Evolutionary conservation across 2,888 invertebrate genomes (phyloP), one percentile per base, ranked within the genome.

Genomic region (Watsonalla binaria): DNA sequence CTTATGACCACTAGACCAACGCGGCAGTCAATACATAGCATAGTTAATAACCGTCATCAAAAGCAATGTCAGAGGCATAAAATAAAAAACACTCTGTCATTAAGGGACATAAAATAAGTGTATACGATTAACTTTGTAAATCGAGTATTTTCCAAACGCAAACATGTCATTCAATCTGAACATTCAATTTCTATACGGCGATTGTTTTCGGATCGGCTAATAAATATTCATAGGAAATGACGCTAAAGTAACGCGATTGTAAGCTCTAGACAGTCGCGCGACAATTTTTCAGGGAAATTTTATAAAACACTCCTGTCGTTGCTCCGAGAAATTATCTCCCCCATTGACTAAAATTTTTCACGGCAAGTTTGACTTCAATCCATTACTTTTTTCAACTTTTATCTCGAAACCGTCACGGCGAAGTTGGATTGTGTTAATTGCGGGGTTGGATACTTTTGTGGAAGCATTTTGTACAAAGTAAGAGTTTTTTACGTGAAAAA

Each of bases 341-440:
- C 83, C 87, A 86, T 87, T 87, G 87, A 84, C 82, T 81, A 78
- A 83, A 81, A 85, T 83, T 86, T 87, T 89, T 89, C 86, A 84
- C 84, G 77, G 83, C 80, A 84, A 87, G 86, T 88, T 87, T 86
- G 85, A 85, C 88, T 87, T 84, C 86, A 84, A 86, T 86, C 84
- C 84, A 86, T 87, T 87, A 86, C 76, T 76, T 86, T 82, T 84
- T 80, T 75, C 65, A 78, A 82, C 75, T 85, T 86, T 85, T 86
- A 86, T 89, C 86, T 83, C 66, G 66, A 69, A 77, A 77, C 76
- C 73, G 80, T 80, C 82, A 76, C 74, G 74, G 68, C 69, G 70
- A 78, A 80, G 83, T 84, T 80, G 80, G 81, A 83, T 80, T 80
- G 86, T 82, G 84, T 84, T 86, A 86, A 86, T 86, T 87, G 82